Evolutionary conservation across 2,888 invertebrate genomes (phyloP).

Genomic region (Caradrina clavipalpis): DNA sequence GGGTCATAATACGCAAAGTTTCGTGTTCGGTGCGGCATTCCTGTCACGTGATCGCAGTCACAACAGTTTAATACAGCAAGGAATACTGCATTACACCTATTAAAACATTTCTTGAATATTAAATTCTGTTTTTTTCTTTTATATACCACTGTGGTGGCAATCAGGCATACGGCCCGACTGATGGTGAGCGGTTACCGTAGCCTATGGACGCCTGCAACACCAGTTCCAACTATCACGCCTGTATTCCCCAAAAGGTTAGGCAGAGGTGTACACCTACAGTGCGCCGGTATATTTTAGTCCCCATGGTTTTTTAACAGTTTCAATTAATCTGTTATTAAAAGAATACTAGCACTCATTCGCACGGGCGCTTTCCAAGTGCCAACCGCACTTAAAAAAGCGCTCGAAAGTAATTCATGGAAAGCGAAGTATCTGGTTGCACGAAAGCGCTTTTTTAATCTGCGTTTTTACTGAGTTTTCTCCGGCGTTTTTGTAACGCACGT

Average conservation of each 20-base stretch:
- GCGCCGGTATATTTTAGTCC: too few relatives aligned
- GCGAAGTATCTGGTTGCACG: neutral
- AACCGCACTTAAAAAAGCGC: too few relatives aligned
- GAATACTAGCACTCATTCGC: too few relatives aligned
- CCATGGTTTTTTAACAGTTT: too few relatives aligned
- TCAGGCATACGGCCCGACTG: too few relatives aligned
- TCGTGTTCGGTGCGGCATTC: slow-evolving; percentile 32
- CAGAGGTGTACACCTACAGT: too few relatives aligned
- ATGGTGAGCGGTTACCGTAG: too few relatives aligned
- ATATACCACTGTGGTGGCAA: neutral
- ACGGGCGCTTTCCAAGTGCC: too few relatives aligned
- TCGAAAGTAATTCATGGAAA: neutral
- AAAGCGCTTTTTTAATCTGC: neutral
- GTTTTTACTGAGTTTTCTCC: neutral
- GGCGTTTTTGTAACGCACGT: neutral
- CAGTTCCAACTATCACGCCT: too few relatives aligned
- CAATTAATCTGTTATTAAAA: too few relatives aligned
- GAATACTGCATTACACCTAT: slow-evolving; percentile 30
- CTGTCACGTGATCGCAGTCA: slow-evolving; percentile 29
- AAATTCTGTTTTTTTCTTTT: neutral
- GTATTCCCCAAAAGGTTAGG: too few relatives aligned
- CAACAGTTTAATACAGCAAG: slow-evolving; percentile 17
- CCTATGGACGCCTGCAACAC: too few relatives aligned
- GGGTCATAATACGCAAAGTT: slow-evolving; percentile 12
- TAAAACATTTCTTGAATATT: slow-evolving; percentile 9